phyloP scores from a whole-genome alignment of 64 coral and sea anemone species.

The Catalaphyllia jardinei region DNA sequence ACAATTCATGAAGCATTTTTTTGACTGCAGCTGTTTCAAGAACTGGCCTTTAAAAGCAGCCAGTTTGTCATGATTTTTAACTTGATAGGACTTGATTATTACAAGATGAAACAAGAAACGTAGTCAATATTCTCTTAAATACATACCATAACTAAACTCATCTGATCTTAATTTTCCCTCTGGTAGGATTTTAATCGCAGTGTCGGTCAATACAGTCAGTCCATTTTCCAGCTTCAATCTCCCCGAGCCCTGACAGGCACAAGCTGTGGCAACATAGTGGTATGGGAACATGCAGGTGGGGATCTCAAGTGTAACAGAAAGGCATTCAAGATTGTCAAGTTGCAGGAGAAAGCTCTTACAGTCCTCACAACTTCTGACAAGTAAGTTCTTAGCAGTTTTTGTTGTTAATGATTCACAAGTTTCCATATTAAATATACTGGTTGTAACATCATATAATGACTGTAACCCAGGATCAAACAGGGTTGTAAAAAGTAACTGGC shows the following conservation, averaged over 20 bases:
- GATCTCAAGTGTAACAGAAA: conserved; percentile 91
- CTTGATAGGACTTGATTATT: too few relatives aligned
- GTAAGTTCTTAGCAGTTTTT: conserved; percentile 50
- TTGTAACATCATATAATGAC: too few relatives aligned
- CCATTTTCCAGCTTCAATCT: conserved; percentile 88
- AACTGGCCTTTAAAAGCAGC: too few relatives aligned
- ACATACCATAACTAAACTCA: background rate
- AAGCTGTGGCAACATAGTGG: conserved; percentile 95
- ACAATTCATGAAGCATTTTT: too few relatives aligned
- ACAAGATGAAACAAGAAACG: too few relatives aligned
- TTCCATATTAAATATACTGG: too few relatives aligned
- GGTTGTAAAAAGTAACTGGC: too few relatives aligned
- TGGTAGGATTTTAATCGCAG: conserved; percentile 93
- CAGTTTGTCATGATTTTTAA: too few relatives aligned
- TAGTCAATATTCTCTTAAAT: background rate
- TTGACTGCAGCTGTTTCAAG: too few relatives aligned
- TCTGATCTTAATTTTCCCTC: background rate
- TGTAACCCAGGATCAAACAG: too few relatives aligned
- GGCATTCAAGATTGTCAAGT: conserved; percentile 98
- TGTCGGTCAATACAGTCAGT: conserved; percentile 94
- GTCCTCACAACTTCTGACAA: conserved; percentile 86
- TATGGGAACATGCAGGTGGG: conserved; percentile 91
- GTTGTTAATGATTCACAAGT: background rate
- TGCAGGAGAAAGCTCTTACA: conserved; percentile 93
- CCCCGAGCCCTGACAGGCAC: conserved; percentile 86